Evolutionary conservation across 2,113 vertebrate genomes (phyloP), one percentile per base, ranked within the genome.

Genomic region (Pitta sordida): DNA sequence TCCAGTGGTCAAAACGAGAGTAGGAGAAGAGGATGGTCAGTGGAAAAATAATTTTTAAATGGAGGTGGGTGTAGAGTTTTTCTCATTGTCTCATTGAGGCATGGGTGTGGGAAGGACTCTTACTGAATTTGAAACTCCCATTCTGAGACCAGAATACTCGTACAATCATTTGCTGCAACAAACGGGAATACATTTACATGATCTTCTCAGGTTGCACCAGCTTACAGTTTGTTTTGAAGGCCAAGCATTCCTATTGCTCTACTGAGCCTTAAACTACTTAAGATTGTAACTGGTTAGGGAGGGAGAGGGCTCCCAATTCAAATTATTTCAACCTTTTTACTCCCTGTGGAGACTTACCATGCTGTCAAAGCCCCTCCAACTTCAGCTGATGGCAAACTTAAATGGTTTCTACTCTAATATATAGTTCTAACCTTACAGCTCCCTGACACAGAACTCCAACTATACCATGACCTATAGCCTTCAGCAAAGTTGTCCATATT

Each of bases 271-370:
- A 87, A 95, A 95, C 55, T 92, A 74, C 83, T 91, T 89, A 62
- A 73, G 37, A 53, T n/a, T 80, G 67, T 64, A 85, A 91, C 70
- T 73, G 58, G 55, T 83, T 89, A 68, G 87, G 70, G 85, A 95
- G n/a, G 53, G 53, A 62, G 37, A 70, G 59, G 46, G 64, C 24
- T 96, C 83, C 63, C 79, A 90, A n/a, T 90, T 91, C 88, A 94
- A 96, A 96, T 93, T 95, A 93, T 94, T 91, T 95, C 79, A 90
- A 77, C 27, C 46, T 37, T 95, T 80, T 77, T 52, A 65, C 39
- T 91, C 88, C 59, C 90, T 70, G 29, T 63, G 71, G 92, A 94
- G 46, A 80, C 27, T 91, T 91, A 83, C 59, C 34, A 15, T 62
- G 44, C 70, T 83, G 75, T 76, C 90, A 93, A n/a, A 91, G 27